A percentile compares a stretch with the other conserved stretches of the same genome.
Conservation (phyloP, 2,888 invertebrate genomes). For the Belgica antarctica region DNA sequence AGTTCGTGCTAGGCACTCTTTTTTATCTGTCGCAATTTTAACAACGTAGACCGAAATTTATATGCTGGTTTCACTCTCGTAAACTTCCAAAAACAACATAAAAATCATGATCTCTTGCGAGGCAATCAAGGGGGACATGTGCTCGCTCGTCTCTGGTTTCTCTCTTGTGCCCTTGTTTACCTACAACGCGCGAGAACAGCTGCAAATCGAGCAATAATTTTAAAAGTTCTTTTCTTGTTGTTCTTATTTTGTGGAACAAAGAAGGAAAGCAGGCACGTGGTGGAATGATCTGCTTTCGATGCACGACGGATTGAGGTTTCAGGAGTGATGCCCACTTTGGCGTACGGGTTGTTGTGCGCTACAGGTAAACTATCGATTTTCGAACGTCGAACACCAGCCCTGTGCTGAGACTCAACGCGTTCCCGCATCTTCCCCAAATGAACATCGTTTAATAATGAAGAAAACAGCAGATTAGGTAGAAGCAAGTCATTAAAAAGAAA, state of each 20-base stretch:
- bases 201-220: slow-evolving; percentile 9
- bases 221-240: neutral
- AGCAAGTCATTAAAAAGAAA: slow-evolving; percentile 1
- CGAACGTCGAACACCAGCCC: too few relatives aligned
- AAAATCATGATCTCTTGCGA: slow-evolving; percentile 16
- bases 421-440: too few relatives aligned
- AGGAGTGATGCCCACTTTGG: too few relatives aligned
- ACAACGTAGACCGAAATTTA: neutral
- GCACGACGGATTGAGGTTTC: too few relatives aligned
- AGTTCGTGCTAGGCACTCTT: too few relatives aligned
- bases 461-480: neutral
- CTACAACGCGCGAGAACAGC: neutral
- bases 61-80: slow-evolving; percentile 12
- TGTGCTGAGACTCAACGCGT: too few relatives aligned
- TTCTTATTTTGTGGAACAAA: too few relatives aligned
- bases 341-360: too few relatives aligned
- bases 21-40: too few relatives aligned
- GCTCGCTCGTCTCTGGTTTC: neutral
- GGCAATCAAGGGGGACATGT: neutral
- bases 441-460: slow-evolving; percentile 3
- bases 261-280: too few relatives aligned
- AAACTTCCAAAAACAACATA: neutral
- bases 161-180: neutral
- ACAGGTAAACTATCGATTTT: too few relatives aligned
- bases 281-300: too few relatives aligned